Base-by-base conservation (phyloP, 1,140 invertebrate species). In the Euwallacea similis region DNA sequence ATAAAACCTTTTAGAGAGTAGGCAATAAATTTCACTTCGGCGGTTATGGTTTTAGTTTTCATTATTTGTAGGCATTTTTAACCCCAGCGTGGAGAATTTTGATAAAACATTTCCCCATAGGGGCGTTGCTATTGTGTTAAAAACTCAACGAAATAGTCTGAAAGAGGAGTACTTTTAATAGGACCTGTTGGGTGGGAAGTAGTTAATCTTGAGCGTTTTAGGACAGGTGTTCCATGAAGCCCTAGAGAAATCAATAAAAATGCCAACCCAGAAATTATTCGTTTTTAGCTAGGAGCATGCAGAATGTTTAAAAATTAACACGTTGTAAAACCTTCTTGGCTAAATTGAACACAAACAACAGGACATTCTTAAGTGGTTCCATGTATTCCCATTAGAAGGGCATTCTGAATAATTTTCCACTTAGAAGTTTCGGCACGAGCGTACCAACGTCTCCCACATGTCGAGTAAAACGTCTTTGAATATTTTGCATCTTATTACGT, bases 401-500 rank as follows among this genome's bases (percentile, higher is more conserved):
- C 53, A 44, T 21, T 10, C 47, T 61, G 66, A 60, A 68, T 68
- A 68, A 68, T 68, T 68, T 68, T 68, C 66, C 66, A 68, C 56
- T 68, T 68, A 60, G 33, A 60, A 50, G 50, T 70, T 56, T 46
- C n/a, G 61, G 62, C 69, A 70, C 69, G 69, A 64, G 69, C 42
- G 33, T 21, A 44, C 21, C 42, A 70, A 63, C 61, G 60, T 64
- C 69, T 70, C 69, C 69, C 69, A 65, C 69, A 70, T 70, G 69
- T 70, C 58, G 15, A 33, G 7, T n/a, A 43, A 16, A 54, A 69
- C 43, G 43, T 55, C 60, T 46, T 56, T 46, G 66, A 68, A 68
- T 68, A 60, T 68, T 68, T 50, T 61, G 56, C 55, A 61, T 68
- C 56, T 61, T 46, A 68, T 68, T 68, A 68, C 6, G 42, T 11